Conservation (phyloP, 2,797 vertebrate species). For the Microtus agrestis region DNA sequence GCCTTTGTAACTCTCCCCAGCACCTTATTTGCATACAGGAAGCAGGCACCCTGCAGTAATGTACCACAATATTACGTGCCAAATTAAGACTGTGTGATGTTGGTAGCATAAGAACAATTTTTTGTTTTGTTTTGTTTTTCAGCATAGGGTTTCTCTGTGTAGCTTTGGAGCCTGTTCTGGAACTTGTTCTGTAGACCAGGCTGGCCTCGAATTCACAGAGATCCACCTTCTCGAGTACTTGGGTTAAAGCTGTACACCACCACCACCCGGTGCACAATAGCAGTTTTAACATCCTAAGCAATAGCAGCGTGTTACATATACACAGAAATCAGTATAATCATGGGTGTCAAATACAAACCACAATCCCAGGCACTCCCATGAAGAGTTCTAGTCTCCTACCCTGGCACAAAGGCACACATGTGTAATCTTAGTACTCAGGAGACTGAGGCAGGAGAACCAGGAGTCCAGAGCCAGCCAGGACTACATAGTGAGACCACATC, state of each 20-base stretch:
- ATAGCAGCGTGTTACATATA: background rate
- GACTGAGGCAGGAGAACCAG: background rate
- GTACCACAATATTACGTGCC: background rate
- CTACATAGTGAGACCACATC: background rate
- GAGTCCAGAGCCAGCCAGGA: background rate
- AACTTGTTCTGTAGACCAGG: too few species aligned
- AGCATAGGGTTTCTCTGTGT: too few species aligned
- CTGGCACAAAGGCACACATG: background rate
- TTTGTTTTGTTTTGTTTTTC: too few species aligned
- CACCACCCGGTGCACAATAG: too few species aligned
- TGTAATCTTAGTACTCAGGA: background rate
- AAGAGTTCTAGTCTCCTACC: background rate
- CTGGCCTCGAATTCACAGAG: too few species aligned
- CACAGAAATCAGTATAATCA: background rate
- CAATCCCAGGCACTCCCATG: background rate
- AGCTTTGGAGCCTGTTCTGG: too few species aligned
- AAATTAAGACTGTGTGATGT: background rate
- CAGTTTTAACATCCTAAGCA: background rate
- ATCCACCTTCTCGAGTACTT: too few species aligned
- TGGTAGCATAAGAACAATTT: background rate
- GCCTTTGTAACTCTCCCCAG: background rate
- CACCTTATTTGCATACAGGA: background rate
- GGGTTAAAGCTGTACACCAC: too few species aligned
- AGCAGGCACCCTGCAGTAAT: background rate
- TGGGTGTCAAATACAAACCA: background rate